Conservation (phyloP, 1,140 invertebrate species). For the Mylabris phalerata region DNA sequence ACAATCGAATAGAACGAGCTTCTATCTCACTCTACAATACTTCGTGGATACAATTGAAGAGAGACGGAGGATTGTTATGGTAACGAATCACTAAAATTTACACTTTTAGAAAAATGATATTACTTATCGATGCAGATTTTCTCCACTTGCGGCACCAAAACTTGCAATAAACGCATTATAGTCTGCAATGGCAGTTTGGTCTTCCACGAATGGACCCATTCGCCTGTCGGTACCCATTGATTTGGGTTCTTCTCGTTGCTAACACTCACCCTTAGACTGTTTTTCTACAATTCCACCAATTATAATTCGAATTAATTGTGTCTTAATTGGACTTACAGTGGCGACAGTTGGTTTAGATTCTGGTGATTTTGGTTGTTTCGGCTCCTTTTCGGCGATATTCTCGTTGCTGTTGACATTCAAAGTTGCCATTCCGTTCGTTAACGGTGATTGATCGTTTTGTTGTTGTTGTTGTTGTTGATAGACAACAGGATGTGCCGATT, state of each 20-base stretch:
- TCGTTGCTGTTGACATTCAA: conserved; percentile 33
- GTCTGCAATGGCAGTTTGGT: conserved; percentile 95
- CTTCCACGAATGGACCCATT: conserved; percentile 97
- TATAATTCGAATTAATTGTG: background rate
- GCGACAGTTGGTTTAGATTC: conserved; percentile 19
- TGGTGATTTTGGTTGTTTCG: conserved; percentile 10
- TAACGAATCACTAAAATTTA: too few species aligned
- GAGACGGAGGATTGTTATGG: too few species aligned
- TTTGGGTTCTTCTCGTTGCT: conserved; percentile 32
- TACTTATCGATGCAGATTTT: conserved; percentile 99
- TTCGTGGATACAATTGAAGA: too few species aligned
- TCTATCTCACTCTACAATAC: too few species aligned
- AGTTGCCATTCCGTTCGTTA: conserved; percentile 38
- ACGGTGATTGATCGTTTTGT: conserved; percentile 28
- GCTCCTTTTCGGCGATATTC: conserved; percentile 23
- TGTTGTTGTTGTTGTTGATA: conserved; percentile 20
- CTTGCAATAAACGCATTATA: conserved; percentile 97
- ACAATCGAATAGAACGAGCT: too few species aligned
- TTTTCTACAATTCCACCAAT: conserved; percentile 35
- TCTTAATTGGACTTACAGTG: conserved; percentile 18
- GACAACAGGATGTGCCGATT: conserved; percentile 70
- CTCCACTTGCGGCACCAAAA: conserved; percentile 98
- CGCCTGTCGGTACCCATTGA: conserved; percentile 77
- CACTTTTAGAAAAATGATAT: too few species aligned
- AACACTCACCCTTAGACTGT: conserved; percentile 43